Conservation (phyloP, 2,888 invertebrate genomes). For the Tineola bisselliella region DNA sequence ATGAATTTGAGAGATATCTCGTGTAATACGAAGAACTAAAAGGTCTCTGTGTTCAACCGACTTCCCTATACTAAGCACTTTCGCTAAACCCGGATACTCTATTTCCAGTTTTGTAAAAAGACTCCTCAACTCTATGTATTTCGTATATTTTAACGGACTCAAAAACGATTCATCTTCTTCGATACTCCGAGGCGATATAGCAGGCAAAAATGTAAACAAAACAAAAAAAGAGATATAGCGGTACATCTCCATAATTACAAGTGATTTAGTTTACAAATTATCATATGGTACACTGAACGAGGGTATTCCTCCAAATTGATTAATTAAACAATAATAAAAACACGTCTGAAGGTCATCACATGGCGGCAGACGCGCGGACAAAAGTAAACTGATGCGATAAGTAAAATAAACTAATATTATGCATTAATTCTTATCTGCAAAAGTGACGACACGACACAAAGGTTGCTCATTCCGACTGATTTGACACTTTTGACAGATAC, state of each 20-base stretch:
- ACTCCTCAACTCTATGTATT: constrained; percentile 75
- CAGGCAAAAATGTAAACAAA: neutral
- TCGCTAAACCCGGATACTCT: constrained; percentile 75
- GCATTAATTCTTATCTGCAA: neutral
- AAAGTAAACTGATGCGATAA: neutral
- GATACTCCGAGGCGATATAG: constrained; percentile 39
- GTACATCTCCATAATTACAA: neutral
- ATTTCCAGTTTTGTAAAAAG: constrained; percentile 70
- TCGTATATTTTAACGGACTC: constrained; percentile 70
- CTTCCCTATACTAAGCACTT: constrained; percentile 81
- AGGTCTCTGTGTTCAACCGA: constrained; percentile 84
- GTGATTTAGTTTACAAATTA: neutral
- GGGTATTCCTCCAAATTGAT: neutral
- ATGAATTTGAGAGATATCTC: constrained; percentile 67
- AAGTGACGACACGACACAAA: constrained; percentile 2
- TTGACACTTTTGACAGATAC: neutral
- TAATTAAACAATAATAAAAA: neutral
- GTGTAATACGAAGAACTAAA: constrained; percentile 82
- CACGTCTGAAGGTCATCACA: constrained; percentile 7
- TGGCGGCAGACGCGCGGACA: neutral
- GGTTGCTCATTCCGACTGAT: neutral
- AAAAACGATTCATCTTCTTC: constrained; percentile 66
- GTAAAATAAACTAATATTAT: neutral
- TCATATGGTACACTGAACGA: neutral
- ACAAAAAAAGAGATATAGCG: neutral